These are phyloP conservation scores for Eubasilissa regina DNA, from an alignment of 1,140 invertebrate species.

Conservation along the genomic window DNA sequence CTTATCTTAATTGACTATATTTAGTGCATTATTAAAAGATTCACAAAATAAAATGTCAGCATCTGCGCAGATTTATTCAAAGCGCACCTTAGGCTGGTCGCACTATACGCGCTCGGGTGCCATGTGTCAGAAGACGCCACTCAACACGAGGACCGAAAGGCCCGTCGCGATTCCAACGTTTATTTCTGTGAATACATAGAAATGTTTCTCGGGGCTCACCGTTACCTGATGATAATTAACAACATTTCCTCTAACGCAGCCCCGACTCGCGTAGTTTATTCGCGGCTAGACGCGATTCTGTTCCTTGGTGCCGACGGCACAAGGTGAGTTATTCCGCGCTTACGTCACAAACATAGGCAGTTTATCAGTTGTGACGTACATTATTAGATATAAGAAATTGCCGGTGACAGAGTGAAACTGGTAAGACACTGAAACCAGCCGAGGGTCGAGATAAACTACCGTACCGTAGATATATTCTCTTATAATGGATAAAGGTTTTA, in stretches of 20 bases:
- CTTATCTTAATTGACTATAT: too few species aligned
- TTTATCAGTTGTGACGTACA: conserved; percentile 46
- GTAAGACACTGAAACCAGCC: conserved; percentile 38
- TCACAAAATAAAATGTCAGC: too few species aligned
- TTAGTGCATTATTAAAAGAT: too few species aligned
- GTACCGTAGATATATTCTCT: neutral
- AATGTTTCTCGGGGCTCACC: conserved; percentile 32
- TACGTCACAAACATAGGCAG: neutral
- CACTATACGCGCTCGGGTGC: too few species aligned
- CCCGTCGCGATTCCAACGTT: conserved; percentile 3
- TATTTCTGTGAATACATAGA: conserved; percentile 26
- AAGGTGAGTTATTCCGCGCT: conserved; percentile 3
- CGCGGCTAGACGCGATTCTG: neutral
- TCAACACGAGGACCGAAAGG: too few species aligned
- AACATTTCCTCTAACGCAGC: conserved; percentile 45
- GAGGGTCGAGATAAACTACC: conserved; percentile 24
- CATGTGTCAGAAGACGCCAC: too few species aligned
- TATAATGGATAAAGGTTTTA: conserved; percentile 13
- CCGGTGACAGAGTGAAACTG: conserved; percentile 54
- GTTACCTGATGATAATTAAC: conserved; percentile 52
- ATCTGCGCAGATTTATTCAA: too few species aligned
- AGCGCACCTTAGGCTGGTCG: too few species aligned
- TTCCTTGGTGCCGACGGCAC: too few species aligned
- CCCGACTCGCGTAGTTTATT: neutral
- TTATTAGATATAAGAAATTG: conserved; percentile 58